Evolutionary conservation across 2,888 invertebrate genomes (phyloP), one percentile per base, ranked within the genome.

Genomic region (Mantis religiosa): DNA sequence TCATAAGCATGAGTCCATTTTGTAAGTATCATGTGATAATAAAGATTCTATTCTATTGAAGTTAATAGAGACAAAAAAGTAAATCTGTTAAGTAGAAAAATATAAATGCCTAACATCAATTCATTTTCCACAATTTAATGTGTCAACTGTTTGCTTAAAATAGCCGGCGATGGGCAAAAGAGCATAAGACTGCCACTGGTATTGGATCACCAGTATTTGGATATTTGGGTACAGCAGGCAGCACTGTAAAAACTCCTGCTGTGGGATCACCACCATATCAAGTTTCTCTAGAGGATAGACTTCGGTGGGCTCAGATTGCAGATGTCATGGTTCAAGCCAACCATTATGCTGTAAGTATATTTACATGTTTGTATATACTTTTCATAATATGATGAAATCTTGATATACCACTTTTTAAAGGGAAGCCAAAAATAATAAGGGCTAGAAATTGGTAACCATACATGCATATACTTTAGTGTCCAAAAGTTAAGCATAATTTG

Each of bases 131-230:
- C n/a, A n/a, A n/a, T n/a, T n/a, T n/a, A n/a, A n/a, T 30, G 20
- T 84, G 83, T 88, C 85, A 88, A 71, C 34, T 93, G 93, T 71
- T 71, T 71, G 3, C 20, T 71, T 71, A 0, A 71, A 15, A 1
- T 93, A 97, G 98, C 91, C 97, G 98, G 85, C 95, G 97, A 91
- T 98, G 98, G 98, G 97, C 97, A 87, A 95, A 97, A 3, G 98
- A 98, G 91, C 97, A 98, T 92, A 98, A 98, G 92, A 95, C 96
- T 89, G 95, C 95, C 0, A 95, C 94, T 0, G 95, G 95, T 81
- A 94, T 96, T 92, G 90, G 90, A 15, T 97, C 97, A 0, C 98
- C 98, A 0, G 97, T 98, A 7, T 98, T 98, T 93, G 97, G 97
- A 90, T 98, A 97, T 92, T 97, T 97, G 96, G 96, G 97, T 3